Percentiles rank a stretch among this genome's conserved stretches.
Evolutionary conservation across 2,113 vertebrate genomes (phyloP).

Genomic region (Gallinago jamesoni): DNA sequence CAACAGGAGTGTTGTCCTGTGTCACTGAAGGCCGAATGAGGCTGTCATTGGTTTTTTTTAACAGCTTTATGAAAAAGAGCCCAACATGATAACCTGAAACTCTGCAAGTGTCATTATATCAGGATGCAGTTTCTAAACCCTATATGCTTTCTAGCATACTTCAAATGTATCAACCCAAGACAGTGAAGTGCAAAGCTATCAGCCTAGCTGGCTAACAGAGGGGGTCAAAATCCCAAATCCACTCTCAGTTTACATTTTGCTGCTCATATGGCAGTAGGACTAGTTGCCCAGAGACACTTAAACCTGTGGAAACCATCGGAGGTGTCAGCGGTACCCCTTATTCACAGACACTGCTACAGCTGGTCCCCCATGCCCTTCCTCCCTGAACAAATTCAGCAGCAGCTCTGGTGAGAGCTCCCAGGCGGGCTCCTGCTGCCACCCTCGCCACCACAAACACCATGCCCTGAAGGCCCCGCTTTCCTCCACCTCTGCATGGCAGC

Average conservation of each 20-base stretch:
- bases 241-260: not conserved
- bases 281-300: not conserved
- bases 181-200: not conserved
- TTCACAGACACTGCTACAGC: not conserved
- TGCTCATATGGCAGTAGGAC: not conserved
- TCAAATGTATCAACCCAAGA: not conserved
- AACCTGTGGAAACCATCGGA: not conserved
- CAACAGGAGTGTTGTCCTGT: not conserved
- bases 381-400: not conserved
- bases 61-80: not conserved
- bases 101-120: not conserved
- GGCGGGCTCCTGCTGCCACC: not conserved
- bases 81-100: not conserved
- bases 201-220: not conserved
- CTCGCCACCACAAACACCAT: not conserved
- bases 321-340: not conserved
- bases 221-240: not conserved
- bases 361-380: not conserved
- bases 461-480: not conserved
- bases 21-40: not conserved
- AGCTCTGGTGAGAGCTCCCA: not conserved
- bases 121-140: not conserved
- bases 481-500: not conserved
- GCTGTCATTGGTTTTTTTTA: not conserved
- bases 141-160: not conserved